phyloP scores from a whole-genome alignment of 2,797 vertebrate species.

The Danio tinwini region DNA sequence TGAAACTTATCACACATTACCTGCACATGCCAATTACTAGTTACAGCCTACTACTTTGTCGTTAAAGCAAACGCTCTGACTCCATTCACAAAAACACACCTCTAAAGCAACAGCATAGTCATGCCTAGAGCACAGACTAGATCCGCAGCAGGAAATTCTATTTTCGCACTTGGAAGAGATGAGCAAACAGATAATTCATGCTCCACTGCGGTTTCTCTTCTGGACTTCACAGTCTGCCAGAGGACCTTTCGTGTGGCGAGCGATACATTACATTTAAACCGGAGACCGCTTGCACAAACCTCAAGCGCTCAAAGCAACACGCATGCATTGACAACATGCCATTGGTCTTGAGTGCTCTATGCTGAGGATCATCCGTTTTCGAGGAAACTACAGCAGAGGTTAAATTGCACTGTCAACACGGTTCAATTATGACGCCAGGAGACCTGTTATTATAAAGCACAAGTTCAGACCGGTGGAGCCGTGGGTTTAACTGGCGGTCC shows the following conservation, averaged over 20 bases:
- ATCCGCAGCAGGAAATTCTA: background rate
- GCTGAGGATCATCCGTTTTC: background rate
- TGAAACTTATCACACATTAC: too few species aligned
- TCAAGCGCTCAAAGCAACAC: background rate
- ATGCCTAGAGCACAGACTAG: background rate
- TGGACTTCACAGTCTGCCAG: background rate
- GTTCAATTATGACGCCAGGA: background rate
- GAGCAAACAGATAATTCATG: background rate
- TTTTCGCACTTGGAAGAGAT: background rate
- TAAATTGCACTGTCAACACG: background rate
- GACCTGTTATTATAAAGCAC: constrained; percentile 18
- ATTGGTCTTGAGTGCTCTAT: constrained; percentile 1
- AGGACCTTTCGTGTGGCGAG: background rate
- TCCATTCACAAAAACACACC: too few species aligned
- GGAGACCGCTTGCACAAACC: background rate
- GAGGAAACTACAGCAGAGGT: background rate
- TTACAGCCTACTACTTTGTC: too few species aligned
- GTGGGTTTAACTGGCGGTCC: constrained; percentile 1
- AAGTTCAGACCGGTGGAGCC: background rate
- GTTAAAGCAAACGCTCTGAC: too few species aligned
- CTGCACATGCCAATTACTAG: too few species aligned
- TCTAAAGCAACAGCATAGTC: background rate
- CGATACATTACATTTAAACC: background rate
- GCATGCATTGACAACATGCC: background rate
- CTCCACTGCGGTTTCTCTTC: background rate